Evolutionary conservation across 1,140 invertebrate species (phyloP).

Genomic region (Phortica variegata): DNA sequence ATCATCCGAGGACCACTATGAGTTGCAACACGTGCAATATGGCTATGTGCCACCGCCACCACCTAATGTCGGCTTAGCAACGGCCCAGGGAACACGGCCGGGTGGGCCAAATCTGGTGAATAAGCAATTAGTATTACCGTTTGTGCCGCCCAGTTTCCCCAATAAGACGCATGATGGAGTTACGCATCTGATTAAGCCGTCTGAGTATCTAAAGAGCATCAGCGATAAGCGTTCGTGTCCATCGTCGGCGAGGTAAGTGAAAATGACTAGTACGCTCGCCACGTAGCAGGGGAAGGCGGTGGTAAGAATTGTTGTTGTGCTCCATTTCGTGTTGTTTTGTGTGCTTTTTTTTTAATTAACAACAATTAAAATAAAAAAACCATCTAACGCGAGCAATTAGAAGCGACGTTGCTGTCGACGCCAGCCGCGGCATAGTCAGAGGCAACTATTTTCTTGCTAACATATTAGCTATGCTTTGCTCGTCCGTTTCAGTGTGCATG

Average conservation of each 20-base stretch:
- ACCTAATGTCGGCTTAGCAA: slow-evolving; percentile 18
- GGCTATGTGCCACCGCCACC: slow-evolving; percentile 21
- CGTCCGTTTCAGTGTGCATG: slow-evolving; percentile 45
- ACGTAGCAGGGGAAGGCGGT: no score
- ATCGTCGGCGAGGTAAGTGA: slow-evolving; percentile 58
- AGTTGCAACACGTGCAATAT: slow-evolving; percentile 42
- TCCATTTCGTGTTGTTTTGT: no score
- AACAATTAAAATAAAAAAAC: no score
- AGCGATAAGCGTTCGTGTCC: slow-evolving; percentile 64
- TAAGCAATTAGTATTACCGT: slow-evolving; percentile 80
- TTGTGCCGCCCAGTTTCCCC: slow-evolving; percentile 85
- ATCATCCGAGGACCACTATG: slow-evolving; percentile 46
- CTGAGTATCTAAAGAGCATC: slow-evolving; percentile 85
- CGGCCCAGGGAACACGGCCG: slow-evolving; percentile 25
- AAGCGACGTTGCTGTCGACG: slow-evolving; percentile 4
- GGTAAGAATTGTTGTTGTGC: no score
- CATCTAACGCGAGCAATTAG: slow-evolving; percentile 36
- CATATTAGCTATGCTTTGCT: no score
- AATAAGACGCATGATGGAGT: slow-evolving; percentile 64
- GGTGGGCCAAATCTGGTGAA: slow-evolving; percentile 70
- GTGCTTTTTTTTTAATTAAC: no score
- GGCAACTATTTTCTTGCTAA: no score
- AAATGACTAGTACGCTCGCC: slow-evolving; percentile 2
- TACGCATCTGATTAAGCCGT: slow-evolving; percentile 84
- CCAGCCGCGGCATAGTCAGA: no score